A percentile compares a stretch with the other conserved stretches of the same genome.
Conservation (phyloP, 2,113 vertebrate species). For the Lamprologus sp. region DNA sequence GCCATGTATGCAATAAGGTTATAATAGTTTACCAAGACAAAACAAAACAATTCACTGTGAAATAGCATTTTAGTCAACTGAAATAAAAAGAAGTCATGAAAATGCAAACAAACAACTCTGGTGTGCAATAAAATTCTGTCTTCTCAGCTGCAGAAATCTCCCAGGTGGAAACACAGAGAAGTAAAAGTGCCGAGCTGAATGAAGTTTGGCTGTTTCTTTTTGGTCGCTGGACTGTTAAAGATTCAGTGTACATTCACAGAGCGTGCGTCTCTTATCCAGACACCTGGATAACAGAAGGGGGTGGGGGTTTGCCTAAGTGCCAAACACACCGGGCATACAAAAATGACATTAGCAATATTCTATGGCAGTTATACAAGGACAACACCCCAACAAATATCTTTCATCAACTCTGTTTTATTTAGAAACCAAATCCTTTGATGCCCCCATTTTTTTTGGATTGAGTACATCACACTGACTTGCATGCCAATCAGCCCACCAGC, state of each 20-base stretch:
- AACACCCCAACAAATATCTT: background rate
- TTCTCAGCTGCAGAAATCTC: background rate
- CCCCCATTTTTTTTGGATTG: background rate
- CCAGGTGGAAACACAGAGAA: background rate
- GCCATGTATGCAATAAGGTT: background rate
- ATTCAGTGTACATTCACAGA: background rate
- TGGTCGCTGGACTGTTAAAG: background rate
- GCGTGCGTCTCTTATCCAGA: background rate
- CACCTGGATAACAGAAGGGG: background rate
- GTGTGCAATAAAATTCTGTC: background rate
- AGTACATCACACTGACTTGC: background rate
- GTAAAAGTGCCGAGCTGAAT: background rate
- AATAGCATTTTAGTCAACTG: background rate
- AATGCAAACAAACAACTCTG: background rate
- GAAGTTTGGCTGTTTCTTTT: conserved; percentile 5
- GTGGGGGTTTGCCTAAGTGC: background rate
- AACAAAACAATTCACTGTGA: background rate
- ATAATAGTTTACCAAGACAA: background rate
- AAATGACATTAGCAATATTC: background rate
- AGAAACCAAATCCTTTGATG: background rate
- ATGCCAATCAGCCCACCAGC: background rate
- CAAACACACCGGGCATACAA: background rate
- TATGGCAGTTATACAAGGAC: background rate
- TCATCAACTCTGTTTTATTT: background rate
- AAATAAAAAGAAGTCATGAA: background rate